phyloP scores from a whole-genome alignment of 35 echinoderm and acorn worm species.

The Holothuria glaberrima region DNA sequence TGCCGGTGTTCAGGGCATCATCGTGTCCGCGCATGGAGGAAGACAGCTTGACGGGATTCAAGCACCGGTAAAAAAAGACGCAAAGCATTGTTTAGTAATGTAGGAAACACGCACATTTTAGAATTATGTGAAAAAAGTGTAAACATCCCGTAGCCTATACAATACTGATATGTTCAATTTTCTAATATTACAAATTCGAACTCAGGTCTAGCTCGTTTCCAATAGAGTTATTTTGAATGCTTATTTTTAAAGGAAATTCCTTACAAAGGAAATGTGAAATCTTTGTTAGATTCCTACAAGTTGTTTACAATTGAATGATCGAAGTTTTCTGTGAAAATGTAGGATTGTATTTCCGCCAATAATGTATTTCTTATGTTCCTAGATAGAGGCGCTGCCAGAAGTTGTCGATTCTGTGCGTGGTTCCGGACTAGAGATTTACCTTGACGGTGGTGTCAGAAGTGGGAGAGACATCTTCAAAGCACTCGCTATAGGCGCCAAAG shows the following conservation, averaged over 20 bases:
- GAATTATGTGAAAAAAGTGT: too few relatives aligned
- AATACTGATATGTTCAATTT: too few relatives aligned
- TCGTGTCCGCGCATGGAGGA: slow-evolving; percentile 69
- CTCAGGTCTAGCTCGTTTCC: too few relatives aligned
- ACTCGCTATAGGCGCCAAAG: slow-evolving; percentile 30
- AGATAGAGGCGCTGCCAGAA: slow-evolving; percentile 30
- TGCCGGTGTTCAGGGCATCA: slow-evolving; percentile 56
- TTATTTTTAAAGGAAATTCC: too few relatives aligned
- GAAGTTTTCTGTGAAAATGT: neutral
- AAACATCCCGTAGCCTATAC: too few relatives aligned
- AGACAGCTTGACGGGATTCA: slow-evolving; percentile 59
- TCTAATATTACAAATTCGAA: too few relatives aligned
- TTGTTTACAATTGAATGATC: neutral
- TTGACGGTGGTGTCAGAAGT: slow-evolving; percentile 34
- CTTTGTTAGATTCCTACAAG: neutral
- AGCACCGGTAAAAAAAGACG: slow-evolving; percentile 49
- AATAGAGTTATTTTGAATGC: neutral
- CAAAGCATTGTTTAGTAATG: too few relatives aligned
- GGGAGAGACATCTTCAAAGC: slow-evolving; percentile 43
- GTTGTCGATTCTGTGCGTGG: slow-evolving; percentile 1
- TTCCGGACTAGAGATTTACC: neutral
- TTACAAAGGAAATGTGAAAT: too few relatives aligned
- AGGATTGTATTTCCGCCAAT: too few relatives aligned
- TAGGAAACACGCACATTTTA: too few relatives aligned
- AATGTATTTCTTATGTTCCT: neutral